A percentile compares a stretch with the other conserved stretches of the same genome.
These are phyloP conservation scores for Hemiscyllium ocellatum DNA, from an alignment of 2,113 vertebrate species.

Conservation along the genomic window DNA sequence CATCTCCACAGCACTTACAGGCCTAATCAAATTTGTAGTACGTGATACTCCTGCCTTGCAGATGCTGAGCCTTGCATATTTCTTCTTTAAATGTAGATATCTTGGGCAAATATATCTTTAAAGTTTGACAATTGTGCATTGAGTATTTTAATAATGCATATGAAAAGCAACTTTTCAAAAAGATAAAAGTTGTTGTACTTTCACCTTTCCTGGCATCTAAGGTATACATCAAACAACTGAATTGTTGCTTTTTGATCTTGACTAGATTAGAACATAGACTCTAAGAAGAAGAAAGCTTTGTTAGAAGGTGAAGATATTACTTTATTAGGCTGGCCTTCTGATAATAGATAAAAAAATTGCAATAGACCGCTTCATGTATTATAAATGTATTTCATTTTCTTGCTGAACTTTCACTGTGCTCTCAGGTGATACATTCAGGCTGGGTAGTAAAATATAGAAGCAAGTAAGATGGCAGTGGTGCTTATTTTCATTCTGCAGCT, in stretches of 20 bases:
- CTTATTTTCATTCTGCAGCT: neutral
- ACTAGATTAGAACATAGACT: neutral
- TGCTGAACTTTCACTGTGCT: neutral
- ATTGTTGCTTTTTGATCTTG: neutral
- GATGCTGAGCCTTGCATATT: neutral
- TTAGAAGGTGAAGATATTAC: neutral
- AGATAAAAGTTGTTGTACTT: neutral
- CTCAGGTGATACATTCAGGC: neutral
- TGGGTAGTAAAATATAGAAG: neutral
- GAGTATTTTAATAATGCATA: neutral
- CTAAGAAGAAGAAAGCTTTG: neutral
- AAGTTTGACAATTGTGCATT: neutral
- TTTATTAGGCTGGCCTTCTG: neutral
- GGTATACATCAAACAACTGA: neutral
- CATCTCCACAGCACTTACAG: no score
- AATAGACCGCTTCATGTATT: neutral
- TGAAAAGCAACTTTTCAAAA: neutral
- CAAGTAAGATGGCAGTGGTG: neutral
- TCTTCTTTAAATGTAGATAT: neutral
- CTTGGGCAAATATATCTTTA: neutral
- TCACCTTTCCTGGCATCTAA: neutral
- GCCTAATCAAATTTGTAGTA: no score
- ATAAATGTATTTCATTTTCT: neutral
- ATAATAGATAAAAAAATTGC: neutral
- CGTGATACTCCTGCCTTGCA: neutral